phyloP scores from a whole-genome alignment of 2,797 vertebrate species.

The Pachyuromys duprasi region DNA sequence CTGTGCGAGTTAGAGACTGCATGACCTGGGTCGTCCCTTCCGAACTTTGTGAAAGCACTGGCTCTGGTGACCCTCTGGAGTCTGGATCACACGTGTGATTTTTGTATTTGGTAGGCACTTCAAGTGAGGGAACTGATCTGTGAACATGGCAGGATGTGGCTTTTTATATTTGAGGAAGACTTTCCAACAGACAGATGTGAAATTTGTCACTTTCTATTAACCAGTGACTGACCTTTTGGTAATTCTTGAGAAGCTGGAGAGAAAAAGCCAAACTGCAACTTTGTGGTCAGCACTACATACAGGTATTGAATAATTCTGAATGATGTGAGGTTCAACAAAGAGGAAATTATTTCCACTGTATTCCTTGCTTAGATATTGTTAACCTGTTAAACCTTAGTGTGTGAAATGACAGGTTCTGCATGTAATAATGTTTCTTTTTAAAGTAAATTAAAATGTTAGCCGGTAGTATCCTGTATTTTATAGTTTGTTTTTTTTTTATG shows the following conservation, averaged over 20 bases:
- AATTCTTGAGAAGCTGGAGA: background rate
- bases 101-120: background rate
- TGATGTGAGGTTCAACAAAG: background rate
- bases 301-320: conserved; percentile 51
- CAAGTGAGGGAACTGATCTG: background rate
- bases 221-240: background rate
- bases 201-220: conserved; percentile 27
- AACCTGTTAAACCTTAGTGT: background rate
- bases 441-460: background rate
- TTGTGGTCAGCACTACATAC: background rate
- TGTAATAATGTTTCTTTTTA: background rate
- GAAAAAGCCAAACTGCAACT: background rate
- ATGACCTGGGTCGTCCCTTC: background rate
- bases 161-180: conserved; percentile 63
- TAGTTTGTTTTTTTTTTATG: background rate
- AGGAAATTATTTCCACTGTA: conserved; percentile 54
- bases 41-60: conserved; percentile 3
- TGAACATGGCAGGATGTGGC: conserved; percentile 57
- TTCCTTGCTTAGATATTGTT: background rate
- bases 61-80: background rate
- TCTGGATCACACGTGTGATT: background rate
- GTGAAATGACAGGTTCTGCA: background rate
- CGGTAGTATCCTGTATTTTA: background rate
- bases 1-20: background rate
- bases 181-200: conserved; percentile 45